Conservation (phyloP, 1,140 invertebrate genomes). For the Hormaphis cornu region DNA sequence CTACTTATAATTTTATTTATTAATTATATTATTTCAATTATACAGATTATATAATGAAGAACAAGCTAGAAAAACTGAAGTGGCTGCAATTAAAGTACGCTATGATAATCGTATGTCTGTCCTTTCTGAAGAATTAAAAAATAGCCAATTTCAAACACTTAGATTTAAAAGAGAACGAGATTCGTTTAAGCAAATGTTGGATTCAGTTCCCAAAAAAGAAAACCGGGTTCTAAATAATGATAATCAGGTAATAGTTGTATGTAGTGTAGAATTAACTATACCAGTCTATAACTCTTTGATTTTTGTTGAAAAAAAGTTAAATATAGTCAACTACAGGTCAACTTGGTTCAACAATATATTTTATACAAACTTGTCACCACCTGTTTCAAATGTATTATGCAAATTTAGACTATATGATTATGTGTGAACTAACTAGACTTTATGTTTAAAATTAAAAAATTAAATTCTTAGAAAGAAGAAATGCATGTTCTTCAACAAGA, state of each 20-base stretch:
- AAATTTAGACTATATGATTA: too few species aligned
- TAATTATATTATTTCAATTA: constrained; percentile 1
- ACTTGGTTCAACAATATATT: too few species aligned
- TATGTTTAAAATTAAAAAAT: too few species aligned
- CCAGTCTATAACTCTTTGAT: too few species aligned
- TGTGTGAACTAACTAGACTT: too few species aligned
- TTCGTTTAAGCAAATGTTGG: constrained; percentile 82
- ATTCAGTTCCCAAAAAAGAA: constrained; percentile 48
- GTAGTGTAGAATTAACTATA: not conserved
- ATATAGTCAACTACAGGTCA: too few species aligned
- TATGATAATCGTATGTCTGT: constrained; percentile 80
- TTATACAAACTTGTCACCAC: too few species aligned
- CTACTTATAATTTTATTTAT: too few species aligned
- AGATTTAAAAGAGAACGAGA: constrained; percentile 81
- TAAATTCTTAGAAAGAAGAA: constrained; percentile 45
- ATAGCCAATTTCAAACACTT: constrained; percentile 64
- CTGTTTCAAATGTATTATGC: too few species aligned
- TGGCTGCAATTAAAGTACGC: constrained; percentile 73
- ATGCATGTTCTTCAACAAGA: constrained; percentile 61
- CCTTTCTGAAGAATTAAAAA: constrained; percentile 75
- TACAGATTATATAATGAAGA: constrained; percentile 62
- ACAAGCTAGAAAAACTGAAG: constrained; percentile 69
- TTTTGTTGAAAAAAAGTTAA: too few species aligned
- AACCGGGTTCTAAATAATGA: not conserved
- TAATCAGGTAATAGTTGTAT: not conserved